Evolutionary conservation across 2,797 vertebrate genomes (phyloP), one percentile per base, ranked within the genome.

Genomic region (Dromococcyx pavoninus): DNA sequence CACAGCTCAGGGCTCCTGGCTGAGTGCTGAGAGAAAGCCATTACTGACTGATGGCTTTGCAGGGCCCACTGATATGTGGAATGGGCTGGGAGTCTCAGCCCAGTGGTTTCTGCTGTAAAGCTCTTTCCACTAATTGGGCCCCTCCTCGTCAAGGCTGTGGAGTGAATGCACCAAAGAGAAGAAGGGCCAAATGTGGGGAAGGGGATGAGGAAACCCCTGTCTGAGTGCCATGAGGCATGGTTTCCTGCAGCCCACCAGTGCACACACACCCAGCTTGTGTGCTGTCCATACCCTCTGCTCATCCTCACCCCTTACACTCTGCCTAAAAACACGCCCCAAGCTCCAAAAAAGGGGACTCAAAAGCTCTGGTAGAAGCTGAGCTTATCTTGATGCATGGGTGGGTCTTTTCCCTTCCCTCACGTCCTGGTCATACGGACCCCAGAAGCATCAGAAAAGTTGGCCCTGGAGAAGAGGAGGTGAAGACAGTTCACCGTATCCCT

Each of bases 261-360:
- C 12, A 27, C 0, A 27, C 0, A 0, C 16, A 30, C 10, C 6
- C 58, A 78, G 25, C 51, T 91, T 53, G 21, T 1, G 0, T 28
- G 24, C 51, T 83, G 23, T 25, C 39, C 32, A 6, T 5, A 22
- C 13, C 22, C 37, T 57, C 41, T 79, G 54, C 57, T 69, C 69
- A 48, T 35, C 44, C 41, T 77, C 24, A 18, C 6, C 28, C 53
- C 19, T 64, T 44, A 25, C 16, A 7, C 4, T 16, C 48, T 66
- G 48, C 56, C 60, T 27, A 17, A 64, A 77, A 89, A 11, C 5
- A 41, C 12, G 24, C n/a, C 21, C 39, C 2, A 10, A 39, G 28
- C 11, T 15, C 64, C 56, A n/a, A 13, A 5, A 41, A 74, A 72
- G 32, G 13, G 13, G 8, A 19, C 7, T 35, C 8, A 17, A 50